phyloP scores from a whole-genome alignment of 1,140 invertebrate genomes.

The Phortica variegata region DNA sequence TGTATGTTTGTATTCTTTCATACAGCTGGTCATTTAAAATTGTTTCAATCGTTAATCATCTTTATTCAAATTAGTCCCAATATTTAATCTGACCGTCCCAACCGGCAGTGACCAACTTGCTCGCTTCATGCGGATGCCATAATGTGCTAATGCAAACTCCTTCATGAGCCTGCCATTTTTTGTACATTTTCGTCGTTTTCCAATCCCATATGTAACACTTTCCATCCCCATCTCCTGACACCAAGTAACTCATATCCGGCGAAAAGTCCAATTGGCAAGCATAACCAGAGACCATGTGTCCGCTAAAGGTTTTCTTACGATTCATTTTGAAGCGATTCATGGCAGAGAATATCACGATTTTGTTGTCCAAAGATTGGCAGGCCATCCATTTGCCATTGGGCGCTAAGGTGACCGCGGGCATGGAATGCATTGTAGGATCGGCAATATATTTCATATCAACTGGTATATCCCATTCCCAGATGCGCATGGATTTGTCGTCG shows the following conservation, averaged over 20 bases:
- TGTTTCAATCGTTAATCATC: constrained; percentile 4
- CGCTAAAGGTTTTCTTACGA: constrained; percentile 95
- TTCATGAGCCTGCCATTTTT: constrained; percentile 99
- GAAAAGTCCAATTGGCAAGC: constrained; percentile 97
- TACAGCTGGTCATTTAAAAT: too few relatives aligned
- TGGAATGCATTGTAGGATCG: constrained; percentile 99
- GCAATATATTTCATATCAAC: constrained; percentile 99
- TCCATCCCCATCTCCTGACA: constrained; percentile 99
- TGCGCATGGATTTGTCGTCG: constrained; percentile 97
- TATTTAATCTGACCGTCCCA: constrained; percentile 99
- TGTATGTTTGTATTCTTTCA: too few relatives aligned
- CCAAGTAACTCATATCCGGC: constrained; percentile 98
- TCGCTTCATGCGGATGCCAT: constrained; percentile 99
- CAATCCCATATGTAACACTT: constrained; percentile 99
- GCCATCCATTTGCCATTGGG: constrained; percentile 99
- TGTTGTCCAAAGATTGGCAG: constrained; percentile 99
- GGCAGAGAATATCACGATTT: constrained; percentile 97
- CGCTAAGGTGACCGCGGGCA: constrained; percentile 92
- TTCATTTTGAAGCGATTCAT: constrained; percentile 97
- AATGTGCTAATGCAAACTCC: constrained; percentile 91
- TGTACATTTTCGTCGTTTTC: constrained; percentile 97
- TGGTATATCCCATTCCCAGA: constrained; percentile 99
- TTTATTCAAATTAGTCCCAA: constrained; percentile 78
- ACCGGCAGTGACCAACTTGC: constrained; percentile 92
- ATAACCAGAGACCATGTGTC: constrained; percentile 99